These are phyloP conservation scores for Gymnothorax javanicus DNA, from an alignment of 2,797 vertebrate species.

Conservation along the genomic window DNA sequence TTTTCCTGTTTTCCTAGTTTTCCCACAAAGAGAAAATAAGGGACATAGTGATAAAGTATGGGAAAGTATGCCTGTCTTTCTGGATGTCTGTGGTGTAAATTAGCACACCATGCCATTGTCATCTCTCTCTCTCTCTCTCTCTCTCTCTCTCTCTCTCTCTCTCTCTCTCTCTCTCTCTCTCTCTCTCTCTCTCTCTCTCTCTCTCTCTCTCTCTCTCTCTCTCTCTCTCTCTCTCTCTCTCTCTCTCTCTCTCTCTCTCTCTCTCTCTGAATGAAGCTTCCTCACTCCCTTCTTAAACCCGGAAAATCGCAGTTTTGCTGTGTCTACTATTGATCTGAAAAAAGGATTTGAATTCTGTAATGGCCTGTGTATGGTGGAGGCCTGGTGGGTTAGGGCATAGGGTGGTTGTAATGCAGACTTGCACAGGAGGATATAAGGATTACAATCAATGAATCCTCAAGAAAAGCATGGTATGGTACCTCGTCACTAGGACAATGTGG, in stretches of 20 bases:
- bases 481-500: conserved; percentile 67
- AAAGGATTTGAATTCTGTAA: conserved; percentile 19
- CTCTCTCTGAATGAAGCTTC: conserved; percentile 66
- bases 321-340: conserved; percentile 35
- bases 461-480: conserved; percentile 72
- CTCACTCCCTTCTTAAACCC: conserved; percentile 40
- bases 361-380: background rate
- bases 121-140: conserved; percentile 25
- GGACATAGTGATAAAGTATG: background rate
- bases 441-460: conserved; percentile 75
- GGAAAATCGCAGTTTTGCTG: conserved; percentile 38
- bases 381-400: background rate
- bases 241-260: conserved; percentile 24
- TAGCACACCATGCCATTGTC: conserved; percentile 71
- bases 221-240: conserved; percentile 53
- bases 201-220: too few relatives aligned
- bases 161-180: too few relatives aligned
- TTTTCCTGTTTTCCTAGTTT: background rate
- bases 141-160: too few relatives aligned
- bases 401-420: conserved; percentile 75
- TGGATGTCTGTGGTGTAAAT: conserved; percentile 62
- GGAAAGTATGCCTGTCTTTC: conserved; percentile 46
- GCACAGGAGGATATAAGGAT: conserved; percentile 70
- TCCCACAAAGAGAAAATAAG: background rate
- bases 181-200: too few relatives aligned